Evolutionary conservation across 2,888 invertebrate species (phyloP), one percentile per base, ranked within the genome.

Genomic region (Pteria penguin): DNA sequence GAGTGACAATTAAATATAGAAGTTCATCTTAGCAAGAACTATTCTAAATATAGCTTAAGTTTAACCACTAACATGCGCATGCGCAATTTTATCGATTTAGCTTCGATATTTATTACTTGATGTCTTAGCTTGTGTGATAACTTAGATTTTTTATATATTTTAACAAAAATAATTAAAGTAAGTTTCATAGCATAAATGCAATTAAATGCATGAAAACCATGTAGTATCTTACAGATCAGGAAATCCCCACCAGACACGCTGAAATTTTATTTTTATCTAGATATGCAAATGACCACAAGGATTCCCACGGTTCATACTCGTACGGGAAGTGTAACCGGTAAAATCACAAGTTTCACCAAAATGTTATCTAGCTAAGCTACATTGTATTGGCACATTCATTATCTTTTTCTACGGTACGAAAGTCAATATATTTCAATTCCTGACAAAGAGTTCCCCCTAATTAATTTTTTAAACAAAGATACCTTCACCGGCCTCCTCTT

Each of bases 231-330:
- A 45, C 32, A 8, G 27, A 22, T 18, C 22, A 18, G 75, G 80
- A 63, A 77, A 69, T 62, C 61, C 72, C 72, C 62, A 60, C 58
- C 66, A 69, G 68, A 67, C 54, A 69, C 62, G 68, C 65, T 70
- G 76, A 79, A 81, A 74, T 76, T 72, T 67, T 67, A 76, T 81
- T 82, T 79, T 76, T 72, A 71, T 66, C 70, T 70, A 73, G 68
- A 77, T 85, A 87, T 87, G 87, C 86, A 87, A 86, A 87, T 87
- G 85, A 87, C 83, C 84, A 84, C 85, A 84, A 82, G 84, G 82
- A 81, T 82, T 82, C 78, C 81, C 79, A 57, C 55, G 33, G 54
- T 72, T 72, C 78, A 72, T 77, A 73, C 72, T 69, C 65, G 32
- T 22, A n/a, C 24, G 55, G 24, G n/a, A 22, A n/a, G 55, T 24